A percentile compares a stretch with the other conserved stretches of the same genome.
Conservation (phyloP, 1,140 invertebrate genomes). For the Drosophila leontia region DNA sequence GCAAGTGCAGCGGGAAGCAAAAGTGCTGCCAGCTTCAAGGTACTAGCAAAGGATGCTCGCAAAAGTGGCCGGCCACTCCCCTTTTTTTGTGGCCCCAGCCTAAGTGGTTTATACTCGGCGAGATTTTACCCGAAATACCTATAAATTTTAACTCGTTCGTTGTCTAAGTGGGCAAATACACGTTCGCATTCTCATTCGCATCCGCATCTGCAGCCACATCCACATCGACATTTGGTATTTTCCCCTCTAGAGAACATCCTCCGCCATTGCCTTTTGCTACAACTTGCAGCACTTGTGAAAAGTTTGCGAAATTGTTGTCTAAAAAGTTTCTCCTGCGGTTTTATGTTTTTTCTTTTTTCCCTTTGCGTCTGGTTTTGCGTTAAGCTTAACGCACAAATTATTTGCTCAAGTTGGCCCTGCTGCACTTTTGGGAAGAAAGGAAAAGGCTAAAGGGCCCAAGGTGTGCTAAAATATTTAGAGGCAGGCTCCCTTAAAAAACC, state of each 20-base stretch:
- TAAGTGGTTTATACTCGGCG: constrained; percentile 79
- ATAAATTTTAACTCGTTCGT: constrained; percentile 80
- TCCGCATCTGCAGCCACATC: constrained; percentile 33
- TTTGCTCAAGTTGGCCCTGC: constrained; percentile 66
- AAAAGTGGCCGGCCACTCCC: constrained; percentile 41
- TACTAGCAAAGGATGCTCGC: constrained; percentile 47
- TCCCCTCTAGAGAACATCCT: neutral
- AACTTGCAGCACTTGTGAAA: constrained; percentile 73
- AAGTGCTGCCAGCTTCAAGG: constrained; percentile 49
- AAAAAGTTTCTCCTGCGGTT: constrained; percentile 74
- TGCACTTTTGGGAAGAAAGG: constrained; percentile 23
- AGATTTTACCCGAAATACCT: constrained; percentile 81
- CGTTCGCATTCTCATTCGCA: constrained; percentile 51
- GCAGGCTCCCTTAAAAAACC: constrained; percentile 6
- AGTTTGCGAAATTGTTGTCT: constrained; percentile 80
- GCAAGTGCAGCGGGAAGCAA: constrained; percentile 53
- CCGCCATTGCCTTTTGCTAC: constrained; percentile 7
- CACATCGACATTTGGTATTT: constrained; percentile 59
- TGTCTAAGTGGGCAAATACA: constrained; percentile 80
- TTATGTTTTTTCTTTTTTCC: constrained; percentile 13
- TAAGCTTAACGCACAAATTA: constrained; percentile 80
- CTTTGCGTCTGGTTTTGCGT: constrained; percentile 61
- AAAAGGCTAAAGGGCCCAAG: constrained; percentile 39
- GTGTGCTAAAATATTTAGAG: constrained; percentile 44
- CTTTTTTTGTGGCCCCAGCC: constrained; percentile 26